Evolutionary conservation across 2,888 invertebrate genomes (phyloP), one percentile per base, ranked within the genome.

Genomic region (Bibio marci): DNA sequence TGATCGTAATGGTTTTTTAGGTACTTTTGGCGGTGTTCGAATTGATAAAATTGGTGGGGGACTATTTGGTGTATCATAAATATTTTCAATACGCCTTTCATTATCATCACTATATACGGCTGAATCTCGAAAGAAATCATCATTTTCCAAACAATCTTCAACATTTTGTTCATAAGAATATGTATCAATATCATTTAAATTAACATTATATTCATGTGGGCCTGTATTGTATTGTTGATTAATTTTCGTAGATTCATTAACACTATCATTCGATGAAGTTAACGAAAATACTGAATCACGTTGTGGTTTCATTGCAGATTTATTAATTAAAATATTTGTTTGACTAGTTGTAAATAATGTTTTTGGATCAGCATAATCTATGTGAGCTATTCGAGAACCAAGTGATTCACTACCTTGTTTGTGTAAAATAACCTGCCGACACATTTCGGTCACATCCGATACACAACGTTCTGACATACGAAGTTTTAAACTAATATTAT

Each of bases 301-400:
- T 41, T 59, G 58, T 35, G 53, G 42, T n/a, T 35, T 28, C 6
- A 38, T 13, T 8, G 18, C 22, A 14, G 14, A 13, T 39, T 39
- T 39, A 50, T 66, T 68, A 7, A 33, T 35, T 2, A 35, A 15
- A 8, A 28, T 34, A 7, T 27, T 18, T 12, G 13, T 30, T 3
- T 13, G 17, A 55, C 53, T 65, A 11, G 65, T 59, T 5, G 66
- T 62, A 31, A 71, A 70, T 15, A 85, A 62, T 14, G 78, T 73
- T 37, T 75, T 72, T 1, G 87, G 86, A 55, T 87, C 83, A 0
- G 79, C 82, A 50, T 88, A 88, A 54, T 88, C 87, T 1, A 82
- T 77, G 48, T 82, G 76, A 1, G 90, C 90, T 54, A 91, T 85
- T 45, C 88, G 74, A 30, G 87, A 88, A 1, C 88, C 88, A 47